These are phyloP conservation scores for Folsomia manolachei DNA, from an alignment of 2,888 invertebrate genomes.

Conservation along the genomic window DNA sequence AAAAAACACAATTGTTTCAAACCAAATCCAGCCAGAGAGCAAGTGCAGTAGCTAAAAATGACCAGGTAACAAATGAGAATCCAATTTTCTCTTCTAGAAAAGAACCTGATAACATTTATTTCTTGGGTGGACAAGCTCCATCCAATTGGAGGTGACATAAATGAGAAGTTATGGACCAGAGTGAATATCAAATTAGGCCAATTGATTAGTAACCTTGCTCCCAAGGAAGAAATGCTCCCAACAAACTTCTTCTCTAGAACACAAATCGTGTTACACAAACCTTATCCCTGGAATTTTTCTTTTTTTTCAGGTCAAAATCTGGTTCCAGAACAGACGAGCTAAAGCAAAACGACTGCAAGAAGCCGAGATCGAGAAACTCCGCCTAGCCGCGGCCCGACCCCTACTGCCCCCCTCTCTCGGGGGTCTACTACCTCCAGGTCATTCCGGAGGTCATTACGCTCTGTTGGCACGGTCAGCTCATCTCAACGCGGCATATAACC, in stretches of 20 bases:
- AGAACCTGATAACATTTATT: too few species aligned
- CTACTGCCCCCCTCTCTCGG: conserved; percentile 69
- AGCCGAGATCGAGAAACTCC: conserved; percentile 88
- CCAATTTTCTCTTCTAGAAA: too few species aligned
- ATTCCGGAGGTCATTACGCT: conserved; percentile 48
- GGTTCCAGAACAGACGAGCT: conserved; percentile 90
- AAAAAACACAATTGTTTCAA: too few species aligned
- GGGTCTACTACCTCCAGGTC: conserved; percentile 53
- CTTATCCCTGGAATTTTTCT: conserved; percentile 26
- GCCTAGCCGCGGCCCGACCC: conserved; percentile 74
- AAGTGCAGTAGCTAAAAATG: too few species aligned
- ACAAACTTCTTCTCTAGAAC: conserved; percentile 13
- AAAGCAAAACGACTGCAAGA: conserved; percentile 96
- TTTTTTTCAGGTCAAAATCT: conserved; percentile 74
- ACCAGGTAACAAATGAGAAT: too few species aligned
- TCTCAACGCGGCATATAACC: conserved; percentile 50
- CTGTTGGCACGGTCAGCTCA: conserved; percentile 50
- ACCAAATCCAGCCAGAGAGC: too few species aligned
- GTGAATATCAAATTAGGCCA: conserved; percentile 19
- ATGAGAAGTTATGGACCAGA: conserved; percentile 48
- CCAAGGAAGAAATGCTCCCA: neutral
- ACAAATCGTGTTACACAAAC: conserved; percentile 7
- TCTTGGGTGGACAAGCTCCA: conserved; percentile 4
- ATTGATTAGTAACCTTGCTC: too few species aligned
- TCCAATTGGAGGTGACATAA: conserved; percentile 44